Conservation (phyloP, 2,113 vertebrate species). For the Melanostigma gelatinosum region DNA sequence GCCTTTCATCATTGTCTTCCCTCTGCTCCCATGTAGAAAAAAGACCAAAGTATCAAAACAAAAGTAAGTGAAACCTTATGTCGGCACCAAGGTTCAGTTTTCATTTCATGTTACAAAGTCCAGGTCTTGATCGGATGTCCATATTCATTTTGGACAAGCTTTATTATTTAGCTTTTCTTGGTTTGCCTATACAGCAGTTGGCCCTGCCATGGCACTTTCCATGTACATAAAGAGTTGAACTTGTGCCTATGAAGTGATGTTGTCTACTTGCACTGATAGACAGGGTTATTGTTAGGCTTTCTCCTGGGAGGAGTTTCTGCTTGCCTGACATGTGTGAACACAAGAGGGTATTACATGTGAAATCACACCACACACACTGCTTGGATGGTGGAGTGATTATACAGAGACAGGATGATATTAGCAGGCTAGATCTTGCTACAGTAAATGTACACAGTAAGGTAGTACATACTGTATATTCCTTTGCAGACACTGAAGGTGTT, state of each 20-base stretch:
- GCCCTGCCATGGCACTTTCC: neutral
- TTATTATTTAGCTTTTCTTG: conserved; percentile 33
- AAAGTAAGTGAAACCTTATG: conserved; percentile 53
- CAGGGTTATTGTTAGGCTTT: neutral
- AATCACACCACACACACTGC: neutral
- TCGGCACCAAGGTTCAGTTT: conserved; percentile 44
- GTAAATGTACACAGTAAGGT: neutral
- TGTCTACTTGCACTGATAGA: neutral
- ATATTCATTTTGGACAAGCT: conserved; percentile 65
- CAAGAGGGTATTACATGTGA: neutral
- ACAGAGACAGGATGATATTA: neutral
- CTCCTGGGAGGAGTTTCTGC: neutral
- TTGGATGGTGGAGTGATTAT: neutral
- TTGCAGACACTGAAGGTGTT: neutral
- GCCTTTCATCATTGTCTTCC: conserved; percentile 43
- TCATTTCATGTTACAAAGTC: conserved; percentile 53
- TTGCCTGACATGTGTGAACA: conserved; percentile 2
- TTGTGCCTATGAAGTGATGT: conserved; percentile 9
- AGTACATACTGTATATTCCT: neutral
- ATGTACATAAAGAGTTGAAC: neutral
- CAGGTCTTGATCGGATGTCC: conserved; percentile 64
- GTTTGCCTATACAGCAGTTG: neutral
- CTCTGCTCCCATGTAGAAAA: neutral
- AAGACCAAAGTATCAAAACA: conserved; percentile 33
- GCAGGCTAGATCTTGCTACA: neutral